Evolutionary conservation across 2,888 invertebrate genomes (phyloP).

Genomic region (Mystacides longicornis): DNA sequence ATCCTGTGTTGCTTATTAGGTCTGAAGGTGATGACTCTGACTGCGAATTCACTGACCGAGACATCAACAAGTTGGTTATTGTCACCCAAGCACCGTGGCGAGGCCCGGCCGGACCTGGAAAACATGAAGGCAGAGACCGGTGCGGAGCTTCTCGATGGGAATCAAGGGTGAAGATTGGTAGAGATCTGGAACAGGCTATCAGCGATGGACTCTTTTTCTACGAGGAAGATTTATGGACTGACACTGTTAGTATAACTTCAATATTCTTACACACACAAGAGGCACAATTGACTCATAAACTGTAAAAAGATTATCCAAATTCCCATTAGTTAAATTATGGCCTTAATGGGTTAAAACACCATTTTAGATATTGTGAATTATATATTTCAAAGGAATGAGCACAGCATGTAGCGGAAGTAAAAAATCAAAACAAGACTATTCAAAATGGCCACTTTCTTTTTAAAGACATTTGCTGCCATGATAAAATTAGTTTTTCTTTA

Average conservation of each 20-base stretch:
- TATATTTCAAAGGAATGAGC: background rate
- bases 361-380: background rate
- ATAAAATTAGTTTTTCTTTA: too few relatives aligned
- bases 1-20: conserved; percentile 46
- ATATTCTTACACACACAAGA: background rate
- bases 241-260: conserved; percentile 8
- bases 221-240: conserved; percentile 87
- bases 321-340: background rate
- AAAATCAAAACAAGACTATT: too few relatives aligned
- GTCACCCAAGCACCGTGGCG: conserved; percentile 66
- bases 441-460: too few relatives aligned
- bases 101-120: conserved; percentile 50
- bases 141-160: conserved; percentile 74
- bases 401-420: background rate
- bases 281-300: too few relatives aligned
- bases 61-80: conserved; percentile 89
- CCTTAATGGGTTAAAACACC: background rate
- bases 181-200: conserved; percentile 90
- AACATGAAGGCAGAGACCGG: conserved; percentile 85
- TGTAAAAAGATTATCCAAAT: too few relatives aligned
- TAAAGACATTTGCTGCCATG: too few relatives aligned
- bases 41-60: conserved; percentile 85
- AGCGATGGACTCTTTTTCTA: conserved; percentile 95
- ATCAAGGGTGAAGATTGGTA: conserved; percentile 87
- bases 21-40: conserved; percentile 77